Conservation (phyloP, 2,888 invertebrate species). For the Macrophya annulata region DNA sequence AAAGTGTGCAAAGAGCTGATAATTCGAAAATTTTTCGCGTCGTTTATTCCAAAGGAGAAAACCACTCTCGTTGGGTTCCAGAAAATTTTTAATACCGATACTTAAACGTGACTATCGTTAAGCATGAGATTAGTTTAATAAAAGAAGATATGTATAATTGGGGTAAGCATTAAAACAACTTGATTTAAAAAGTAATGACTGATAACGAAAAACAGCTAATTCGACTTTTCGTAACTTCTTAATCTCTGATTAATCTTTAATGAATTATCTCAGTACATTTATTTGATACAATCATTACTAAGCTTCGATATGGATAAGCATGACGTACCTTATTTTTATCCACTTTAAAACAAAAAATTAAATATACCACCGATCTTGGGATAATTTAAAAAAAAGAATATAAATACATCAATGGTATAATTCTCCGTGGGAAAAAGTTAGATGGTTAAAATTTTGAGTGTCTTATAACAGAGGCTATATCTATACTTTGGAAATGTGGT, state of each 20-base stretch:
- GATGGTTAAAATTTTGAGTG: background rate
- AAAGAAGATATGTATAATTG: too few species aligned
- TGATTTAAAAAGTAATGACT: background rate
- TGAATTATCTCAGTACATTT: background rate
- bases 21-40: background rate
- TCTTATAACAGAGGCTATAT: background rate
- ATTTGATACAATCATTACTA: background rate
- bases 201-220: background rate
- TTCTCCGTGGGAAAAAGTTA: too few species aligned
- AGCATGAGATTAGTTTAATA: background rate
- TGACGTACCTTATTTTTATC: background rate
- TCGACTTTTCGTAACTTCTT: background rate
- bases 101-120: background rate
- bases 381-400: background rate
- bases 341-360: background rate
- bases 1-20: constrained; percentile 36
- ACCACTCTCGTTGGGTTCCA: background rate
- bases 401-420: too few species aligned
- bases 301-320: background rate
- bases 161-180: background rate
- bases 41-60: background rate
- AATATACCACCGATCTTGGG: background rate
- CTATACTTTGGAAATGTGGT: background rate
- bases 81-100: background rate
- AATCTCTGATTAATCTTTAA: constrained; percentile 8